Evolutionary conservation across 2,797 vertebrate genomes (phyloP).

Genomic region (Buceros bicornis): DNA sequence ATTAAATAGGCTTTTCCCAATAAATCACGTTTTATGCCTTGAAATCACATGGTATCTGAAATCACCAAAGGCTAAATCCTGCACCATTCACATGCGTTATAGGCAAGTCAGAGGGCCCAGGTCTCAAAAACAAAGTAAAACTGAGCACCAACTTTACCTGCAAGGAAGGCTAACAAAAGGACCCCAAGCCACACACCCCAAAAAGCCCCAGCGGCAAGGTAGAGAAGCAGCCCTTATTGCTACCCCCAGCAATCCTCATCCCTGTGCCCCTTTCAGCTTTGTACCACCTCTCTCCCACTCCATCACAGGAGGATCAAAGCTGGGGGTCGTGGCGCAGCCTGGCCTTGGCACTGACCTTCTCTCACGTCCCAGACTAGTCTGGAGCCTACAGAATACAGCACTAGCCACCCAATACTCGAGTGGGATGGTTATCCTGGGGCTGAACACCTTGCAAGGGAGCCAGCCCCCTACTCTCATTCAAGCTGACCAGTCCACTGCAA

Average conservation of each 20-base stretch:
- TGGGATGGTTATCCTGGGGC: neutral
- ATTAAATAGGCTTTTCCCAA: slow-evolving; percentile 54
- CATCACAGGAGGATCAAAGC: neutral
- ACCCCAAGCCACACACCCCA: neutral
- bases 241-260: neutral
- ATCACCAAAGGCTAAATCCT: slow-evolving; percentile 8
- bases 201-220: neutral
- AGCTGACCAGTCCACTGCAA: neutral
- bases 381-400: neutral
- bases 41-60: slow-evolving; percentile 7
- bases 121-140: neutral
- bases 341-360: neutral
- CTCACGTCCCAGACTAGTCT: neutral
- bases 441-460: no score
- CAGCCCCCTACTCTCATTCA: neutral
- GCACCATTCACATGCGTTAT: neutral
- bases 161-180: neutral
- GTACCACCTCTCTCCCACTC: neutral
- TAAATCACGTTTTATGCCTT: slow-evolving; percentile 42
- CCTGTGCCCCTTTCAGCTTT: neutral
- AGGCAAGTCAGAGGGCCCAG: neutral
- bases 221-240: neutral
- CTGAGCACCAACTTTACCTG: neutral
- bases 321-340: rapidly evolving
- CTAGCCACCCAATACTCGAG: neutral